Evolutionary conservation across 1,140 invertebrate species (phyloP).

Genomic region (Stegodyphus mimosarum): DNA sequence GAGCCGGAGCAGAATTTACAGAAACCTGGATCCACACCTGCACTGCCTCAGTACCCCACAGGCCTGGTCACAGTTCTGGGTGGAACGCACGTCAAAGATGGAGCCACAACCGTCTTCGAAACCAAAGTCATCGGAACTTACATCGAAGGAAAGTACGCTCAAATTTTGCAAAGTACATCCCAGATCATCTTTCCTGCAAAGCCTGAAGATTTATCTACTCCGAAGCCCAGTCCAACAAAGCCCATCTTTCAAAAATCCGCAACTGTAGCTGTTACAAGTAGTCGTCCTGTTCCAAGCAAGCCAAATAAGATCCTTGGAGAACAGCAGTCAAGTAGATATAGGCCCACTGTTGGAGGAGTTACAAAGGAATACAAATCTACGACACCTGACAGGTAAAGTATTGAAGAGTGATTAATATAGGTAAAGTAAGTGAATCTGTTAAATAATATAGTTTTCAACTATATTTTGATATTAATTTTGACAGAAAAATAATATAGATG

Average conservation of each 20-base stretch:
- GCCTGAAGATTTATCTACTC: constrained; percentile 39
- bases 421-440: too few species aligned
- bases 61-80: constrained; percentile 83
- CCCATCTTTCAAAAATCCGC: constrained; percentile 31
- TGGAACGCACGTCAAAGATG: constrained; percentile 84
- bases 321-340: constrained; percentile 9
- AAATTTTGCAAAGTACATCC: constrained; percentile 79
- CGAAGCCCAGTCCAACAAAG: constrained; percentile 37
- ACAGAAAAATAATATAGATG: too few species aligned
- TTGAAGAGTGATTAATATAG: neutral
- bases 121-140: constrained; percentile 89
- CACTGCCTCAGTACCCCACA: constrained; percentile 72
- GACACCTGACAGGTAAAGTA: constrained; percentile 29
- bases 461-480: too few species aligned
- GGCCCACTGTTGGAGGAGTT: neutral
- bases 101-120: constrained; percentile 84
- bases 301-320: constrained; percentile 22
- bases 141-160: constrained; percentile 86
- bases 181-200: constrained; percentile 63
- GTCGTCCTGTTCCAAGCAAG: constrained; percentile 21
- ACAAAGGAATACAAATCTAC: constrained; percentile 46
- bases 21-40: constrained; percentile 36
- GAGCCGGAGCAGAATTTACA: constrained; percentile 26
- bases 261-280: constrained; percentile 10
- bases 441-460: too few species aligned